phyloP scores from a whole-genome alignment of 2,113 vertebrate genomes.

The Agelaius tricolor region DNA sequence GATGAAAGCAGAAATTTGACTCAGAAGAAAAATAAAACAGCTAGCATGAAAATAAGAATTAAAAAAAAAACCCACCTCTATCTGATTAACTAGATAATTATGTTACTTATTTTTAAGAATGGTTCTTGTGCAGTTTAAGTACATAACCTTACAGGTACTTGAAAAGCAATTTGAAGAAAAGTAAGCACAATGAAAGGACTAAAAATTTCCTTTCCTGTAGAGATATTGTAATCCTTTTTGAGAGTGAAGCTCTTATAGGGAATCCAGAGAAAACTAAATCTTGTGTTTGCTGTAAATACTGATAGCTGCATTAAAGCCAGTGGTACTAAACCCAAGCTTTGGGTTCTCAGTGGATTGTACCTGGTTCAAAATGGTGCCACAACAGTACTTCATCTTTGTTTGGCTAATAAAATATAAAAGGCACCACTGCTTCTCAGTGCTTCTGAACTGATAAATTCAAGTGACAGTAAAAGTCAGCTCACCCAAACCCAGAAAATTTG shows the following conservation, averaged over 20 bases:
- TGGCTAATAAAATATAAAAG: conserved; percentile 43
- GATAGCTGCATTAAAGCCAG: not conserved
- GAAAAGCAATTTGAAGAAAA: conserved; percentile 3
- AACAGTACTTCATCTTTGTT: conserved; percentile 24
- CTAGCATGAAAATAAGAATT: not conserved
- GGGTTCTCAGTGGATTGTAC: not conserved
- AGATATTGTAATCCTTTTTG: not conserved
- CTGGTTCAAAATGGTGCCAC: not conserved
- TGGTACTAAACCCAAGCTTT: not conserved
- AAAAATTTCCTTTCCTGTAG: conserved; percentile 8
- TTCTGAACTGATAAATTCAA: conserved; percentile 32
- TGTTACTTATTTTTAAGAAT: conserved; percentile 5
- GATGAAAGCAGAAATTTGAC: not conserved
- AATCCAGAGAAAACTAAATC: not conserved
- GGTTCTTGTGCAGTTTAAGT: not conserved
- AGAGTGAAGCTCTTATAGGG: not conserved
- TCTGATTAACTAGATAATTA: conserved; percentile 17
- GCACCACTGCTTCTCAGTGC: not conserved
- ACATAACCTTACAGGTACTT: not conserved
- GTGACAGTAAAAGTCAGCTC: not conserved
- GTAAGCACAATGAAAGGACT: not conserved
- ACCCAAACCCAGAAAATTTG: not conserved
- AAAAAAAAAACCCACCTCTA: not conserved
- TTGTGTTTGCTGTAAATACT: conserved; percentile 1
- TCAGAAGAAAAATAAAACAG: not conserved